These are phyloP conservation scores for Cervus canadensis DNA, from an alignment of 2,113 vertebrate genomes.

Conservation along the genomic window DNA sequence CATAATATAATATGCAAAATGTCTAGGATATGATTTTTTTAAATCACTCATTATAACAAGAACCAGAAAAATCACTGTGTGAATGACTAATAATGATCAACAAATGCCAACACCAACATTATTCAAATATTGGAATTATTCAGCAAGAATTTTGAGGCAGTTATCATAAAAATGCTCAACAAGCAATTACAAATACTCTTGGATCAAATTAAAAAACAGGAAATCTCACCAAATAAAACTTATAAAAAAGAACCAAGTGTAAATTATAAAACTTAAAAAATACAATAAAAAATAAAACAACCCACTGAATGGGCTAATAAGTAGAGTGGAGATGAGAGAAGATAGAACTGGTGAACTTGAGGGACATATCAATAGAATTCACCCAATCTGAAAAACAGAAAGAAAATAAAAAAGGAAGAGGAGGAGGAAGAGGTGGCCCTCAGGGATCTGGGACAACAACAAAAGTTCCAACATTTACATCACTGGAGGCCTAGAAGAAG, in stretches of 20 bases:
- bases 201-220: slow-evolving; percentile 10
- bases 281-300: slow-evolving; percentile 12
- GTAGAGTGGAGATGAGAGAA: not conserved
- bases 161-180: not conserved
- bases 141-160: not conserved
- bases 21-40: not conserved
- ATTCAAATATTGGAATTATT: not conserved
- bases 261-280: slow-evolving; percentile 29
- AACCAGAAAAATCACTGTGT: not conserved
- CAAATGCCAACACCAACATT: not conserved
- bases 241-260: not conserved
- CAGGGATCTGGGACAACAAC: not conserved
- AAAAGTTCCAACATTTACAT: not conserved
- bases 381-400: not conserved
- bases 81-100: not conserved
- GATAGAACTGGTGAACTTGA: not conserved
- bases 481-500: not conserved
- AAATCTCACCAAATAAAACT: slow-evolving; percentile 29
- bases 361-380: not conserved
- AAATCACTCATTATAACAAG: not conserved
- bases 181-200: not conserved
- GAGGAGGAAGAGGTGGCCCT: not conserved
- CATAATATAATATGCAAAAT: not conserved
- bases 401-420: not conserved
- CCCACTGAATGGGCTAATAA: not conserved